Evolutionary conservation across 2,888 invertebrate species (phyloP).

Genomic region (Caenorhabditis virilis): DNA sequence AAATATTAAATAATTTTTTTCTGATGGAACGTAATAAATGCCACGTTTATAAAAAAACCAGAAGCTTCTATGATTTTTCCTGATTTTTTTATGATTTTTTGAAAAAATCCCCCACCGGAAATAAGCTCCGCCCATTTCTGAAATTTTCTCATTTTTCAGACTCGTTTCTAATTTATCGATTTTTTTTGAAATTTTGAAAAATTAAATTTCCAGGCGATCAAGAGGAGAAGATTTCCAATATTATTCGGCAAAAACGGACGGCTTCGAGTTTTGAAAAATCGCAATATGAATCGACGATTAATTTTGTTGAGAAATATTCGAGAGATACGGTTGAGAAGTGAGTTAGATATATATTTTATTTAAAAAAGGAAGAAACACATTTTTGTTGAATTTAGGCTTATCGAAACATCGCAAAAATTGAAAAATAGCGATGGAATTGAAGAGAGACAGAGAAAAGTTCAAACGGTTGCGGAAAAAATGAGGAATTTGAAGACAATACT

Average conservation of each 20-base stretch:
- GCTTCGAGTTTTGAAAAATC: slow-evolving; percentile 23
- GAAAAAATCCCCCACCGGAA: no score
- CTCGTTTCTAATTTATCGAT: background rate
- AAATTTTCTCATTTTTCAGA: background rate
- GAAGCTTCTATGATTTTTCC: no score
- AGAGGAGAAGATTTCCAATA: slow-evolving; percentile 17
- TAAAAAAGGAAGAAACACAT: background rate
- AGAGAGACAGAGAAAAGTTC: slow-evolving; percentile 5
- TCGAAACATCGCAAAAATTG: background rate
- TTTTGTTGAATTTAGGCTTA: background rate
- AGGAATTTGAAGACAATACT: slow-evolving; percentile 13
- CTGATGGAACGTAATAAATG: no score
- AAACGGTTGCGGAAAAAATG: slow-evolving; percentile 12
- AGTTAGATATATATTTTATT: background rate
- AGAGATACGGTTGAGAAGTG: slow-evolving; percentile 8
- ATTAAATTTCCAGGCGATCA: slow-evolving; percentile 5
- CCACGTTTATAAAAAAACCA: no score
- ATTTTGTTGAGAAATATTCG: slow-evolving; percentile 14
- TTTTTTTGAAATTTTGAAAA: no score
- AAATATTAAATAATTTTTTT: no score
- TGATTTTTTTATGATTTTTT: no score
- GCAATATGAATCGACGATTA: slow-evolving; percentile 13
- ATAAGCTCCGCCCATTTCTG: no score
- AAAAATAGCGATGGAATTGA: slow-evolving; percentile 2
- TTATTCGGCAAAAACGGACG: slow-evolving; percentile 11